Conservation (phyloP, 2,113 vertebrate species). For the Brienomyrus longianalis region DNA sequence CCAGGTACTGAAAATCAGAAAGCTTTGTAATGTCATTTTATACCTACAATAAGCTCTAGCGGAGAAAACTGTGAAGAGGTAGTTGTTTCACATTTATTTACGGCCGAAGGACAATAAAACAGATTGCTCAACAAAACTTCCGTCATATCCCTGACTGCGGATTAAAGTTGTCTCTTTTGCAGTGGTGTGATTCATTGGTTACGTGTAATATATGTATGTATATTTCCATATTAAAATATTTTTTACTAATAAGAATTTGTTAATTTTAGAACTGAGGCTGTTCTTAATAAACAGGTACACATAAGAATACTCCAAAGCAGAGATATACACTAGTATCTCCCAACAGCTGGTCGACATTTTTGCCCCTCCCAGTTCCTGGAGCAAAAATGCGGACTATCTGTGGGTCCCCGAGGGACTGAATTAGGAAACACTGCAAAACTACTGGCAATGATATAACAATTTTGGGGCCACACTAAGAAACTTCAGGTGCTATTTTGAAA, state of each 20-base stretch:
- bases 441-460: neutral
- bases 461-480: neutral
- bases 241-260: neutral
- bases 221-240: neutral
- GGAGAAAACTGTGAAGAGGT: neutral
- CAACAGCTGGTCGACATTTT: neutral
- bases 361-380: neutral
- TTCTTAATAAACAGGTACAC: neutral
- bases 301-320: neutral
- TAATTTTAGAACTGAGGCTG: neutral
- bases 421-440: neutral
- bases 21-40: neutral
- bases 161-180: neutral
- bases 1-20: neutral
- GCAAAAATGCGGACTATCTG: neutral
- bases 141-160: neutral
- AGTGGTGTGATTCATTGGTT: neutral
- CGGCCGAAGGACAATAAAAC: neutral
- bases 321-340: neutral
- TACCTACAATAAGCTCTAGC: neutral
- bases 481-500: neutral
- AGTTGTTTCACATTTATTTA: neutral
- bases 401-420: neutral
- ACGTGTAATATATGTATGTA: neutral
- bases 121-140: neutral